Percentiles rank a stretch among this genome's conserved stretches.
These are phyloP conservation scores for Tapera naevia DNA, from an alignment of 2,797 vertebrate genomes.

Conservation along the genomic window DNA sequence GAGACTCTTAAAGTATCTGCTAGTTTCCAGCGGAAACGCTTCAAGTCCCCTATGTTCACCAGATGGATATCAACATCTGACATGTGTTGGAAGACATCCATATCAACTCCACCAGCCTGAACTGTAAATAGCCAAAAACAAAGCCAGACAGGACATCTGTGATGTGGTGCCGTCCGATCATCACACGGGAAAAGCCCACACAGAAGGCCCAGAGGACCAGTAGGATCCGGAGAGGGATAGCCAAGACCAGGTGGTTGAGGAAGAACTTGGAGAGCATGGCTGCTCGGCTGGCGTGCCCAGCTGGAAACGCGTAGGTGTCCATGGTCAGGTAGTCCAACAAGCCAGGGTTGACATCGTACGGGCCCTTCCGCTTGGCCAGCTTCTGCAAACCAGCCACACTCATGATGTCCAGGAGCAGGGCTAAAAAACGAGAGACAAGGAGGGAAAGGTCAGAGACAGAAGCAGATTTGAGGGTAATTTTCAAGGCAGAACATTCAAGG, in stretches of 20 bases:
- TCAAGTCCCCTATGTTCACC: slow-evolving; percentile 62
- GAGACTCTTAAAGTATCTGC: slow-evolving; percentile 8
- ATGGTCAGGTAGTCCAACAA: slow-evolving; percentile 91
- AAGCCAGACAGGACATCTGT: slow-evolving; percentile 93
- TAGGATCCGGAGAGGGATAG: slow-evolving; percentile 90
- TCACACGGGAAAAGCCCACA: slow-evolving; percentile 90
- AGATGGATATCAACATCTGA: slow-evolving; percentile 92
- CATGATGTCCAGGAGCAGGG: slow-evolving; percentile 90
- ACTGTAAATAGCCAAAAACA: slow-evolving; percentile 89
- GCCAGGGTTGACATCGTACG: slow-evolving; percentile 85
- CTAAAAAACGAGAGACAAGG: slow-evolving; percentile 57
- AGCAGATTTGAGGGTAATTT: not conserved
- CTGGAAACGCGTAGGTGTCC: slow-evolving; percentile 93
- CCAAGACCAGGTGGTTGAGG: slow-evolving; percentile 93
- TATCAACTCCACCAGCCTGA: slow-evolving; percentile 91
- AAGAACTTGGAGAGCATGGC: slow-evolving; percentile 97
- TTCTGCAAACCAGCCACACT: slow-evolving; percentile 92
- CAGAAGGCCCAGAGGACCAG: slow-evolving; percentile 93
- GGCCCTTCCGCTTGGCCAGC: slow-evolving; percentile 88
- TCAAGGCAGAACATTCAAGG: not conserved
- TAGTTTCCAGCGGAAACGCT: not conserved
- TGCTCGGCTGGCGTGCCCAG: slow-evolving; percentile 89
- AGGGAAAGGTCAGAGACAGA: not conserved
- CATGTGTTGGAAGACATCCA: slow-evolving; percentile 95
- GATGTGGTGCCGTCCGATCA: slow-evolving; percentile 92